Evolutionary conservation across 1,140 invertebrate genomes (phyloP), one percentile per base, ranked within the genome.

Genomic region (Eciton burchellii): DNA sequence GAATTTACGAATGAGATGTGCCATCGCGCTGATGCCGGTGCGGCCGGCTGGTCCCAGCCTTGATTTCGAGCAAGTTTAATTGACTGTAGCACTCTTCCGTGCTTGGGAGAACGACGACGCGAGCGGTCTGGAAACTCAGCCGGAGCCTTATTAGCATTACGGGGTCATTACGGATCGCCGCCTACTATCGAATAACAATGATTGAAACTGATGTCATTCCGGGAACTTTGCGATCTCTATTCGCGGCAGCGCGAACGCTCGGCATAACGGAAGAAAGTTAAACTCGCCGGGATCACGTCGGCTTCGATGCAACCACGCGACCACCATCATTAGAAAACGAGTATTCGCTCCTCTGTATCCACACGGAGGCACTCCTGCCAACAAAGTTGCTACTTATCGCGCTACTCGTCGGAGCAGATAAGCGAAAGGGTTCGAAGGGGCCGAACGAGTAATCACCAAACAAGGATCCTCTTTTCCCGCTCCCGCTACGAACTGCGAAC

Each of bases 1-100:
- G 85, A 90, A 89, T 90, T 90, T 89, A 89, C 89, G 89, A 90
- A 90, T 89, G 88, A 90, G 89, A 90, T 85, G 83, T 88, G 88
- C 86, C 84, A 83, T 82, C 71, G 85, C 74, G 35, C 73, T 81
- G 84, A 84, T 86, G 82, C 88, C 81, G 81, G 77, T 84, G 82
- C 81, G 85, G 57, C 82, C 88, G 71, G 77, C 73, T 74, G 82
- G 84, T 87, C 88, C 84, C 84, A 82, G 89, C 79, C 85, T 87
- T 91, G 92, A 92, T 92, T 93, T 92, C 90, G 89, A 88, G 87
- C 54, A 91, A 92, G 91, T 93, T 93, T 93, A 93, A 93, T 93
- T 92, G 91, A 92, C 91, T 92, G 91, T 88, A 88, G 84, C 89
- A 88, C 88, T 89, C 76, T 89, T 89, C 85, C 84, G 81, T n/a